phyloP scores from a whole-genome alignment of 2,113 vertebrate species.

The Stigmatopora nigra region DNA sequence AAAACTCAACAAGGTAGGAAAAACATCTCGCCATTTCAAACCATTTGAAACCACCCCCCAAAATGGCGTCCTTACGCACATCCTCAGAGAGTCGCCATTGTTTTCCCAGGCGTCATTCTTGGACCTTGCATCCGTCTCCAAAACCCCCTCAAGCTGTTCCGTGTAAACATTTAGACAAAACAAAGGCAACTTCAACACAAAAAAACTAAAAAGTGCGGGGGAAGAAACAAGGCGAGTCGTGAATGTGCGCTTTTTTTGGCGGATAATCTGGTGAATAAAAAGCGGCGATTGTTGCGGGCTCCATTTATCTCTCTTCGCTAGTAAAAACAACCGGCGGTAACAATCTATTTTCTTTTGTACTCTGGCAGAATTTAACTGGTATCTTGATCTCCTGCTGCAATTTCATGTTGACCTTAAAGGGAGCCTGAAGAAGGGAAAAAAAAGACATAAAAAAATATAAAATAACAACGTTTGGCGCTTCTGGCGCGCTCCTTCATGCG shows the following conservation, averaged over 20 bases:
- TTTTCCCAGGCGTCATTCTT: constrained; percentile 42
- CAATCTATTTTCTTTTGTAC: constrained; percentile 48
- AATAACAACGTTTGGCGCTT: not conserved
- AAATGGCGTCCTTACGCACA: constrained; percentile 41
- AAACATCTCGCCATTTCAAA: constrained; percentile 23
- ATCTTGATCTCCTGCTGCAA: constrained; percentile 33
- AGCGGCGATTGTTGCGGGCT: constrained; percentile 28
- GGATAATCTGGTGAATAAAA: constrained; percentile 69
- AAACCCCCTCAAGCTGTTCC: constrained; percentile 62
- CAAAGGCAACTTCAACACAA: constrained; percentile 64
- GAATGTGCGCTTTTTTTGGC: constrained; percentile 61
- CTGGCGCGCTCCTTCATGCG: constrained; percentile 1
- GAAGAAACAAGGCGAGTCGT: constrained; percentile 57
- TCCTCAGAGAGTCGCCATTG: constrained; percentile 39
- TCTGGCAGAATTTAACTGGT: constrained; percentile 39
- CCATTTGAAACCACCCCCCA: constrained; percentile 34
- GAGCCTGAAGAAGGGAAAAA: not conserved
- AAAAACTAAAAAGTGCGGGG: constrained; percentile 61
- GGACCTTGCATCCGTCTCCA: constrained; percentile 58
- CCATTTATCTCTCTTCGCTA: constrained; percentile 12
- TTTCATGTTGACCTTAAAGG: constrained; percentile 30
- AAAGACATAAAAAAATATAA: too few relatives aligned
- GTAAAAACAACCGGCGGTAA: constrained; percentile 41
- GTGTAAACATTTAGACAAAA: constrained; percentile 74
- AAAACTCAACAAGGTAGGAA: constrained; percentile 36